Percentiles rank a stretch among this genome's conserved stretches.
Conservation (phyloP, 2,888 invertebrate genomes). For the Ypsolopha sequella region DNA sequence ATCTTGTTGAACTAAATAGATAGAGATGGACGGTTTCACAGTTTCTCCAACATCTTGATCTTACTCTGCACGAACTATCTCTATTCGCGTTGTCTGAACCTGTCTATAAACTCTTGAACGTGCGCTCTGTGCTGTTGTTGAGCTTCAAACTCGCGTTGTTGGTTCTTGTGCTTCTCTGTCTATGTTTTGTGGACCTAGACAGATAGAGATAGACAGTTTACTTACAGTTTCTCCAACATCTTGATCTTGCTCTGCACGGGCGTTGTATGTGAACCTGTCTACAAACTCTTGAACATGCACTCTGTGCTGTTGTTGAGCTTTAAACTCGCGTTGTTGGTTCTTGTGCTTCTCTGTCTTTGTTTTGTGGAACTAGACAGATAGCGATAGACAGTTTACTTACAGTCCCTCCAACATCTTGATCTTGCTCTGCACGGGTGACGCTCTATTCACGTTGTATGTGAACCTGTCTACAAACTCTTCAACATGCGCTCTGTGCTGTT, state of each 20-base stretch:
- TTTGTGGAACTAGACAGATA: conserved; percentile 94
- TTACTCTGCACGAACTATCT: conserved; percentile 99
- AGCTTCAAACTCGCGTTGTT: conserved; percentile 97
- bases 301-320: conserved; percentile 95
- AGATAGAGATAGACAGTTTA: too few species aligned
- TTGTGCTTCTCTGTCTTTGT: conserved; percentile 94
- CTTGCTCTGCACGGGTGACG: conserved; percentile 99
- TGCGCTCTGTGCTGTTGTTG: conserved; percentile 96
- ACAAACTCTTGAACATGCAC: conserved; percentile 99
- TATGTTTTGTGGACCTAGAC: conserved; percentile 96
- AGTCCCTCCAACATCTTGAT: conserved; percentile 98
- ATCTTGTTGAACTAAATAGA: conserved; percentile 96
- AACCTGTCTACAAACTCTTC: conserved; percentile 99
- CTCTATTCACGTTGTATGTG: conserved; percentile 98
- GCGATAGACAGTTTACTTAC: conserved; percentile 79
- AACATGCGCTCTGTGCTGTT: conserved; percentile 94
- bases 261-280: conserved; percentile 98
- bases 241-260: conserved; percentile 99
- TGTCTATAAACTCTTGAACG: conserved; percentile 98
- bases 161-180: conserved; percentile 94
- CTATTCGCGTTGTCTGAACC: conserved; percentile 99
- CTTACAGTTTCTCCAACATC: conserved; percentile 97
- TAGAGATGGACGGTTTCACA: conserved; percentile 79
- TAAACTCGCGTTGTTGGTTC: conserved; percentile 96
- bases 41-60: conserved; percentile 97